phyloP scores from a whole-genome alignment of 2,888 invertebrate genomes.

The Pharmacophagus antenor region DNA sequence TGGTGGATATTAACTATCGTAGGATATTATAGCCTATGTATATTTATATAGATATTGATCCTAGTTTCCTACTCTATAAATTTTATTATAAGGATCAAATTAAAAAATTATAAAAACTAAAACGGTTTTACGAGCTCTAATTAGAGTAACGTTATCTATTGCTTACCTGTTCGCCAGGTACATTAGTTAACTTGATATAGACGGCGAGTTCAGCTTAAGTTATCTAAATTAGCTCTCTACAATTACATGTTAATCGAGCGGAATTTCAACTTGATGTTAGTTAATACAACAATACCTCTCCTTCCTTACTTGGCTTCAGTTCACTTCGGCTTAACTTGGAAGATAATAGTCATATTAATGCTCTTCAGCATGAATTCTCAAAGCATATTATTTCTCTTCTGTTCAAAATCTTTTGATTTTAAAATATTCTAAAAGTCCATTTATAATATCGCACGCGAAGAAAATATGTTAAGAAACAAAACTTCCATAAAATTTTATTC shows the following conservation, averaged over 20 bases:
- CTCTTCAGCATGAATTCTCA: background rate
- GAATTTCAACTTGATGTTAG: conserved; percentile 17
- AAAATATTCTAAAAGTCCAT: background rate
- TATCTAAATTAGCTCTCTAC: conserved; percentile 26
- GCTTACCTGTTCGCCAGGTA: background rate
- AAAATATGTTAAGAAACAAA: too few species aligned
- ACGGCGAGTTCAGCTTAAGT: conserved; percentile 1
- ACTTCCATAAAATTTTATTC: too few species aligned
- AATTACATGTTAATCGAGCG: conserved; percentile 20
- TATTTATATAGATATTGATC: too few species aligned
- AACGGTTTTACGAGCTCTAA: too few species aligned
- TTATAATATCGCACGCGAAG: too few species aligned
- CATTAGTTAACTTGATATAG: background rate
- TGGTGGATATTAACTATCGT: too few species aligned
- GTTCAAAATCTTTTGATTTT: background rate
- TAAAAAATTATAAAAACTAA: too few species aligned
- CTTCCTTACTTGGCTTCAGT: conserved; percentile 23
- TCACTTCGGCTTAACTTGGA: conserved; percentile 7
- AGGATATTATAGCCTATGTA: too few species aligned
- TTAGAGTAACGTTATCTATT: background rate
- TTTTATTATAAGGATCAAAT: too few species aligned
- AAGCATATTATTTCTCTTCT: background rate
- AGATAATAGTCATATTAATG: conserved; percentile 8
- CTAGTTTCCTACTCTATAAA: too few species aligned
- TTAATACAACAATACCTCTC: conserved; percentile 1